These are phyloP conservation scores for Carlito syrichta DNA, from an alignment of 2,113 vertebrate species.

Conservation along the genomic window DNA sequence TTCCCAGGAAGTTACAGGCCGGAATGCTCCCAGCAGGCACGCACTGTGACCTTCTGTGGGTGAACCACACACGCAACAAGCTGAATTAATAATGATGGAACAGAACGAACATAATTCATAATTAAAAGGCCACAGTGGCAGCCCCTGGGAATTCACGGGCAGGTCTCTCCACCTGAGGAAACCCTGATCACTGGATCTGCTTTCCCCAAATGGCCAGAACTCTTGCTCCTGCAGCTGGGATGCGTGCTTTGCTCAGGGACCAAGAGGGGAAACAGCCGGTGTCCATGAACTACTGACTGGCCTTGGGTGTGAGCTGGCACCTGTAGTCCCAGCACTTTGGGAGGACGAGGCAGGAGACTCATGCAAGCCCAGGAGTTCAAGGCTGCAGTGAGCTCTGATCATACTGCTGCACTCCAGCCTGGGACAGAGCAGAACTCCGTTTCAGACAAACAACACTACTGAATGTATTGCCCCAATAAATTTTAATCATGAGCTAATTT, in stretches of 20 bases:
- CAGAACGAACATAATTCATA: neutral
- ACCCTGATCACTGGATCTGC: neutral
- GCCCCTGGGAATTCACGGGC: neutral
- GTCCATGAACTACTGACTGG: neutral
- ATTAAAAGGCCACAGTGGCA: neutral
- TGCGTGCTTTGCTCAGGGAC: neutral
- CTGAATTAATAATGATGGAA: neutral
- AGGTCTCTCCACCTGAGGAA: neutral
- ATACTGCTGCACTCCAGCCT: too few relatives aligned
- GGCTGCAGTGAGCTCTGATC: too few relatives aligned
- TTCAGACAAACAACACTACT: too few relatives aligned
- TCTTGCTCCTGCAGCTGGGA: neutral
- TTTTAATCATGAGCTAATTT: neutral
- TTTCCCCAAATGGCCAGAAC: neutral
- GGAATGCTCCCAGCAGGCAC: neutral
- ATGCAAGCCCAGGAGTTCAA: too few relatives aligned
- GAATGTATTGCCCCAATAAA: neutral
- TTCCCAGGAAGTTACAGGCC: neutral
- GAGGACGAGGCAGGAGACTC: too few relatives aligned
- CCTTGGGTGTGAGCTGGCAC: too few relatives aligned
- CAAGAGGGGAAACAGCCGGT: neutral
- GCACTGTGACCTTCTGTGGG: neutral
- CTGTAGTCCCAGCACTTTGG: too few relatives aligned
- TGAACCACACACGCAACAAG: neutral
- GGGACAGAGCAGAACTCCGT: too few relatives aligned